Base-by-base conservation (phyloP, 2,797 vertebrate species). In the Malacoraja senta region DNA sequence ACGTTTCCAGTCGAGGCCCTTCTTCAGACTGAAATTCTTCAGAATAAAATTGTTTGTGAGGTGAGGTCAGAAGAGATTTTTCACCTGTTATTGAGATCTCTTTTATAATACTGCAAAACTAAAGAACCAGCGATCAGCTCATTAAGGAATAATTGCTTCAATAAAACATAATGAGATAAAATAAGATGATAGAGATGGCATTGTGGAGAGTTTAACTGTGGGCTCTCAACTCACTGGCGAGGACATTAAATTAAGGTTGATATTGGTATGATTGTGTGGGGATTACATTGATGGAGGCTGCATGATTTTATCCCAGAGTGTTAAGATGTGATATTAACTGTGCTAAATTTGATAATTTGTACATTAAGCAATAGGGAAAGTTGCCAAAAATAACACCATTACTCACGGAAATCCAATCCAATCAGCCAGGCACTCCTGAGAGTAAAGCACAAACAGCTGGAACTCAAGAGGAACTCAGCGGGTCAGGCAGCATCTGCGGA, bases 101-200 rank as follows among this genome's bases (percentile, higher is more conserved):
- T 19, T 65, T 32, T 61, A 61, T 86, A 86, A 63, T n/a, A 26
- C 32, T 86, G 61, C 61, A 88, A 88, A 88, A 65, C 61, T 19
- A 65, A 35, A 65, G 15, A 65, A 88, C 61, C 61, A 65, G 61
- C 84, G 1, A 29, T 65, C 15, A 65, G 61, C 61, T 88, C 61
- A 65, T 88, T 88, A 88, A 88, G 84, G 63, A 88, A 65, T 88
- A 63, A 88, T 88, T 88, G 63, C 61, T 88, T 88, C 84, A 88
- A 88, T 88, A 88, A 65, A 88, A 38, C 61, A 63, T 88, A 88
- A 88, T 88, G 84, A n/a, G n/a, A 65, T 88, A 19, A 65, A 88
- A 32, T 65, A 88, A 88, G 17, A 88, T 88, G 83, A 86, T 86
- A 2, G 61, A 88, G 84, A 32, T 88, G 26, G 29, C 61, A 32